Evolutionary conservation across 2,888 invertebrate species (phyloP).

Genomic region (Desoria tigrina): DNA sequence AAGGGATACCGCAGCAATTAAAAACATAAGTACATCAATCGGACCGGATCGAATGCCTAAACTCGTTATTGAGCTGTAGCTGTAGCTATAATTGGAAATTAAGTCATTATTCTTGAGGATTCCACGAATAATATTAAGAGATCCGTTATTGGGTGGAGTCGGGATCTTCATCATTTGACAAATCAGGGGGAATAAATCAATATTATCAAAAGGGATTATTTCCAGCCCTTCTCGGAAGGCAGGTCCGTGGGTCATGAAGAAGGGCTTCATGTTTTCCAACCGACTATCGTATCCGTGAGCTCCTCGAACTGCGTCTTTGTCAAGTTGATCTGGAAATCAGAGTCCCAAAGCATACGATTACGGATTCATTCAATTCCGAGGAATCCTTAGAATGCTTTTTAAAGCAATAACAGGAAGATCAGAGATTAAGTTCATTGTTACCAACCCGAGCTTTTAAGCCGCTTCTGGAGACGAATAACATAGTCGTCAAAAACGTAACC

Average conservation of each 20-base stretch:
- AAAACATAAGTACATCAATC: too few relatives aligned
- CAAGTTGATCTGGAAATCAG: not conserved
- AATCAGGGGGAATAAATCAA: constrained; percentile 68
- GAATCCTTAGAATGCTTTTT: too few relatives aligned
- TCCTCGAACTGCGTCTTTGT: constrained; percentile 59
- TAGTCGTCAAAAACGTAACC: constrained; percentile 66
- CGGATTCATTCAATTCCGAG: not conserved
- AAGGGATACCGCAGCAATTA: too few relatives aligned
- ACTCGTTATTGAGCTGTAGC: too few relatives aligned
- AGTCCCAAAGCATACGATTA: not conserved
- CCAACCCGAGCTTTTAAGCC: not conserved
- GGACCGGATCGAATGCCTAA: too few relatives aligned
- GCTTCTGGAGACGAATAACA: constrained; percentile 46
- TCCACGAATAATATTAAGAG: constrained; percentile 51
- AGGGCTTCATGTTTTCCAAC: constrained; percentile 65
- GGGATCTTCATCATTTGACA: constrained; percentile 63
- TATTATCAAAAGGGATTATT: constrained; percentile 62
- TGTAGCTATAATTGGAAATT: too few relatives aligned
- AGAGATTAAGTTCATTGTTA: not conserved
- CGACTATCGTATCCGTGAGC: constrained; percentile 69
- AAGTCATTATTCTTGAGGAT: too few relatives aligned
- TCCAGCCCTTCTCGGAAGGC: constrained; percentile 59
- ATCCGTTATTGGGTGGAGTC: constrained; percentile 61
- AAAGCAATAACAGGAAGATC: too few relatives aligned
- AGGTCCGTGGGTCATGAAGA: constrained; percentile 71